phyloP scores from a whole-genome alignment of 2,113 vertebrate species.

The Tonatia bakeri region DNA sequence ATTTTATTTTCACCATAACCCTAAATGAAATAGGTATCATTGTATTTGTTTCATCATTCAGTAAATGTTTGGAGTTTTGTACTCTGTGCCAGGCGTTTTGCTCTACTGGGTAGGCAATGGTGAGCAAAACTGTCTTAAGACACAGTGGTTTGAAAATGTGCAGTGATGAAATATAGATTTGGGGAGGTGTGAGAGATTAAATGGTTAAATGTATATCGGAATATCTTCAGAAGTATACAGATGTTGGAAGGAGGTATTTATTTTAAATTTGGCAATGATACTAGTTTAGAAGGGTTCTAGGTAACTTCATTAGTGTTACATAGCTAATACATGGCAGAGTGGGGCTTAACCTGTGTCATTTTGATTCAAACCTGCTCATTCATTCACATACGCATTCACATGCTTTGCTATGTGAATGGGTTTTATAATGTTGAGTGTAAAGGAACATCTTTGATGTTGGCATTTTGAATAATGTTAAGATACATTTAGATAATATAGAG shows the following conservation, averaged over 20 bases:
- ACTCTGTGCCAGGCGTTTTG: background rate
- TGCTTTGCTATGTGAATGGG: background rate
- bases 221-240: background rate
- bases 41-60: constrained; percentile 9
- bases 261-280: constrained; percentile 26
- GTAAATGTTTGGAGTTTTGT: background rate
- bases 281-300: constrained; percentile 16
- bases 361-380: background rate
- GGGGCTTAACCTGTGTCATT: background rate
- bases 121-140: constrained; percentile 24
- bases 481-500: background rate
- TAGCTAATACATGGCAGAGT: background rate
- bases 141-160: background rate
- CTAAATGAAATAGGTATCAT: background rate
- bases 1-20: background rate
- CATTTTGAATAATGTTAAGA: background rate
- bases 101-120: background rate
- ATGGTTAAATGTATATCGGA: background rate
- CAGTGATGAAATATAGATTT: background rate
- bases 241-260: background rate
- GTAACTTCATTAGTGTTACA: background rate
- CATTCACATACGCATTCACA: background rate
- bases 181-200: background rate
- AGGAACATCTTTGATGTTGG: background rate
- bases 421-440: background rate